Percentiles rank a stretch among this genome's conserved stretches.
phyloP scores from a whole-genome alignment of 1,140 invertebrate genomes.

The Lasioglossum baleicum region DNA sequence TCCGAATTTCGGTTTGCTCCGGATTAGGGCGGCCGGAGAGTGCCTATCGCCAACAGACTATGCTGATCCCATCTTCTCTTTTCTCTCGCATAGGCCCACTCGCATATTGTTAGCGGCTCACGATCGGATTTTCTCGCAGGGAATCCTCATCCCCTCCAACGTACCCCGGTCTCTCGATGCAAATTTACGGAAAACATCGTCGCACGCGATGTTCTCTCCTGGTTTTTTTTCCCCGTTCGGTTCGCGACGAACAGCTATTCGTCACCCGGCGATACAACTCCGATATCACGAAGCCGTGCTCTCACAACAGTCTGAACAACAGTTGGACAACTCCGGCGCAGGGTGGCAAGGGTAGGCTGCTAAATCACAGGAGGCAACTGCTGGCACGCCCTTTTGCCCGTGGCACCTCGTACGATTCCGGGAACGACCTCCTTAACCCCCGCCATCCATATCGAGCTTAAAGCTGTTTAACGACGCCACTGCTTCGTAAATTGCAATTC shows the following conservation, averaged over 20 bases:
- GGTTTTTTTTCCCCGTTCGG: too few relatives aligned
- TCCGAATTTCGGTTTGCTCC: too few relatives aligned
- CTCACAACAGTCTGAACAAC: constrained; percentile 47
- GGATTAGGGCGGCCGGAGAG: too few relatives aligned
- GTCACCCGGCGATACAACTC: constrained; percentile 50
- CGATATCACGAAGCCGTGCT: constrained; percentile 36
- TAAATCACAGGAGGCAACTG: constrained; percentile 52
- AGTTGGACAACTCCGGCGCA: constrained; percentile 51
- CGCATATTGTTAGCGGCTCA: too few relatives aligned
- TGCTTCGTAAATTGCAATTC: constrained; percentile 71
- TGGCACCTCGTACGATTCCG: constrained; percentile 50
- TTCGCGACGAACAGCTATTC: constrained; percentile 29
- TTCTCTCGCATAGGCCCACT: too few relatives aligned
- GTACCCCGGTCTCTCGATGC: too few relatives aligned
- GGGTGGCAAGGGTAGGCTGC: constrained; percentile 18
- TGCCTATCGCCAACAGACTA: too few relatives aligned
- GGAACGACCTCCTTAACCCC: constrained; percentile 48
- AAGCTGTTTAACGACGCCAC: constrained; percentile 71
- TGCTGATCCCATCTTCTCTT: too few relatives aligned
- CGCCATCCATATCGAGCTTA: constrained; percentile 71
- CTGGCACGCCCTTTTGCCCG: constrained; percentile 33
- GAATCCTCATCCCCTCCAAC: too few relatives aligned
- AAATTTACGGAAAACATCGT: neutral
- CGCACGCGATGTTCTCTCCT: neutral
- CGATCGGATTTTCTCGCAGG: too few relatives aligned